Conservation (phyloP, 2,888 invertebrate genomes). For the Apoderus coryli region DNA sequence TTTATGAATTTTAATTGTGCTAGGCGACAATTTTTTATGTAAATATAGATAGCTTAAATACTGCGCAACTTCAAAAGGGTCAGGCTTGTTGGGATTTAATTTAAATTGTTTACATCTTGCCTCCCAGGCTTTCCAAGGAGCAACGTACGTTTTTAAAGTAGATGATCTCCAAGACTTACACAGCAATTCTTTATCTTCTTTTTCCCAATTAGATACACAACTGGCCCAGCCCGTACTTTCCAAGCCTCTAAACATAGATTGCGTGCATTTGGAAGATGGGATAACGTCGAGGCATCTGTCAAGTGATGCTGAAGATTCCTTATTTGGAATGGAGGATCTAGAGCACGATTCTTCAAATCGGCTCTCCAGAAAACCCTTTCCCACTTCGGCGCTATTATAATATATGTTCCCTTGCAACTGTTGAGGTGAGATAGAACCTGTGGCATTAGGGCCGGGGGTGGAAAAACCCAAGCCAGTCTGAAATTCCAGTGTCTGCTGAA, state of each 20-base stretch:
- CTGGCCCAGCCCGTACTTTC: no score
- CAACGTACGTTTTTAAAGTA: conserved; percentile 12
- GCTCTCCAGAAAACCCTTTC: conserved; percentile 21
- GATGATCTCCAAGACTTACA: conserved; percentile 14
- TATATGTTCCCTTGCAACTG: conserved; percentile 16
- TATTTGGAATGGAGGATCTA: no score
- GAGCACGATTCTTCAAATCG: no score
- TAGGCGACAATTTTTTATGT: no score
- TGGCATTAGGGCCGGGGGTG: conserved; percentile 22
- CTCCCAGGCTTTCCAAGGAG: conserved; percentile 13
- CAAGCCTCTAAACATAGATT: no score
- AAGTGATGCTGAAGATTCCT: conserved; percentile 13
- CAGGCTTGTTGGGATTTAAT: no score
- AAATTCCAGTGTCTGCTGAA: conserved; percentile 16
- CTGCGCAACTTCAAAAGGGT: conserved; percentile 4
- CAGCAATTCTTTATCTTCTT: conserved; percentile 12
- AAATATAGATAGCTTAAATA: conserved; percentile 1
- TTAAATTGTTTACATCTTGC: no score
- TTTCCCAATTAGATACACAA: conserved; percentile 16
- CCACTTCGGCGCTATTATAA: conserved; percentile 20
- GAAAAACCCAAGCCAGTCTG: conserved; percentile 21
- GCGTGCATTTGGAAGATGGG: conserved; percentile 15
- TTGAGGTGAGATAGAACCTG: conserved; percentile 19
- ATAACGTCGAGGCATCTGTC: conserved; percentile 12
- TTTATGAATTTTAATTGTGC: conserved; percentile 4